Base-by-base conservation (phyloP, 2,113 vertebrate species). In the Callorhinus ursinus region DNA sequence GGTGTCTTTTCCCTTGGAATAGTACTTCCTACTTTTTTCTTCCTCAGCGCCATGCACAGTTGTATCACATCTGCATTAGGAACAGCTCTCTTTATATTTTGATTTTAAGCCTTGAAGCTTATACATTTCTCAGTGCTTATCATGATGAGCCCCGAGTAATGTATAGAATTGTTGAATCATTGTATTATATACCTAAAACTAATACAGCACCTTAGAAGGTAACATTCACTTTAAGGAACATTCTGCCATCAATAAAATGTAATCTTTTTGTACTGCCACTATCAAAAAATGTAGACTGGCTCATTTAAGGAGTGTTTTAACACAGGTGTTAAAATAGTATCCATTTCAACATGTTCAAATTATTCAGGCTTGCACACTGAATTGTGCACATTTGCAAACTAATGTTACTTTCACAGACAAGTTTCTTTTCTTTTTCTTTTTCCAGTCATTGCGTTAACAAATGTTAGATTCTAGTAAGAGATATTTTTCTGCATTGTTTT, bases 401-500 rank as follows among this genome's bases (percentile, higher is more conserved):
- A 51, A 49, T 59, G 1, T 18, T 57, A 46, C 63, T 82, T 49
- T 82, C 83, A 77, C 22, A 55, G 51, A 84, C 49, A 42, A 16
- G 33, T 59, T 46, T 94, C 46, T 81, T 92, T 80, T 24, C 14
- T 57, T 53, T 83, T 39, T 51, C 22, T 42, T 93, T 90, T 82
- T 77, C 31, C 19, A 90, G 42, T 53, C 7, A 71, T 82, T 92
- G 53, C 53, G 13, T 93, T 76, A 90, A 87, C 79, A 65, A 81
- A 57, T 26, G 5, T 87, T 76, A 71, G 57, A 59, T 65, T 83
- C 42, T 63, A 49, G 53, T 74, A 63, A 88, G 13, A 46, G 10
- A 46, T 93, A 10, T 88, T 90, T 95, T 93, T 92, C 46, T 49
- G 36, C 26, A 22, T 36, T 81, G 18, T 79, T 95, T 86, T 80